Conservation (phyloP, 1,140 invertebrate genomes). For the Drosophila sechellia region DNA sequence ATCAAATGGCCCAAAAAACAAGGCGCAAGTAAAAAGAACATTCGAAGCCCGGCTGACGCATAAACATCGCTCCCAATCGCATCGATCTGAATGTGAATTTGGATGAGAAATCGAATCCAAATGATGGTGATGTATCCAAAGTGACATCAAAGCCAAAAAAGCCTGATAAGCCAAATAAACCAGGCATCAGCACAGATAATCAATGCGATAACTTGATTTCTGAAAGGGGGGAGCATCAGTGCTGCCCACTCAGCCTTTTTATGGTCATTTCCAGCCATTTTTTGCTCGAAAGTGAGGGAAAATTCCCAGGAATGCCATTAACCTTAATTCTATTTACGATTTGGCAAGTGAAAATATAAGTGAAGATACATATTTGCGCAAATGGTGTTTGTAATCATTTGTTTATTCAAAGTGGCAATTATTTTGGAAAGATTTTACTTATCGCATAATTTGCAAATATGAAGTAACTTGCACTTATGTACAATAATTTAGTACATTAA, state of each 20-base stretch:
- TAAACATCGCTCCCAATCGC: conserved; percentile 52
- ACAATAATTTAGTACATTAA: too few relatives aligned
- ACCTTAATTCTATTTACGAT: conserved; percentile 7
- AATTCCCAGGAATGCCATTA: conserved; percentile 8
- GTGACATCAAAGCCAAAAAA: conserved; percentile 68
- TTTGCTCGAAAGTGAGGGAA: not conserved
- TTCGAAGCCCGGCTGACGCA: conserved; percentile 51
- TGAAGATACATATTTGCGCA: not conserved
- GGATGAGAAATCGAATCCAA: conserved; percentile 1
- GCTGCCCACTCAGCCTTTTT: conserved; percentile 7
- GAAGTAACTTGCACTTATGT: too few relatives aligned
- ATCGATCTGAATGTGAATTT: conserved; percentile 13
- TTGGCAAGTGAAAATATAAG: not conserved
- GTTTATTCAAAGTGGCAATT: too few relatives aligned
- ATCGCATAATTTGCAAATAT: too few relatives aligned
- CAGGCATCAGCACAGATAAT: conserved; percentile 59
- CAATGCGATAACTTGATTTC: conserved; percentile 41
- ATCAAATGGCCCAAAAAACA: conserved; percentile 70
- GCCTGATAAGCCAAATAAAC: conserved; percentile 78
- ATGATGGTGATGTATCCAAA: conserved; percentile 33
- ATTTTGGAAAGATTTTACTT: not conserved
- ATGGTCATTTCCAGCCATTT: conserved; percentile 2
- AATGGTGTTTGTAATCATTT: not conserved
- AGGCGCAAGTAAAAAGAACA: conserved; percentile 10
- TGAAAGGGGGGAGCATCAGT: conserved; percentile 2